phyloP scores from a whole-genome alignment of 1,140 invertebrate genomes.

The Drosophila pachea region DNA sequence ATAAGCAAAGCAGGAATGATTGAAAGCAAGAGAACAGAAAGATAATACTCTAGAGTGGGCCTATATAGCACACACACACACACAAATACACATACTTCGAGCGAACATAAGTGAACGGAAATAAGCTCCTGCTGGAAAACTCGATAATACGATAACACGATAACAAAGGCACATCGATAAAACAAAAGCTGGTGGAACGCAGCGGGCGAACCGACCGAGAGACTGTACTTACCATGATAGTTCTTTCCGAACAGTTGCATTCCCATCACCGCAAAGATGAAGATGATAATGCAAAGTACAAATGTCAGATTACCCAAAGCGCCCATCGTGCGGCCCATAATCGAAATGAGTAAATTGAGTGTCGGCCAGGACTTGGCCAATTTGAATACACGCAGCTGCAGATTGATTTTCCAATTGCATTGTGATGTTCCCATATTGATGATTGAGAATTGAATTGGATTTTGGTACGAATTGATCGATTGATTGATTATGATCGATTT shows the following conservation, averaged over 20 bases:
- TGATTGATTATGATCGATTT: constrained; percentile 23
- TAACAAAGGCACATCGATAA: constrained; percentile 41
- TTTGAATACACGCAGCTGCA: constrained; percentile 97
- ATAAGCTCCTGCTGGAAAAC: background rate
- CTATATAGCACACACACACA: background rate
- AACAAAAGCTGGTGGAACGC: background rate
- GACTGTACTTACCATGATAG: constrained; percentile 86
- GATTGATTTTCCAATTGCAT: constrained; percentile 42
- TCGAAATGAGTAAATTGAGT: constrained; percentile 96
- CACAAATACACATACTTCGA: background rate
- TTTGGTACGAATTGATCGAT: constrained; percentile 15
- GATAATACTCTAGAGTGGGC: background rate
- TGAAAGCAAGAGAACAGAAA: background rate
- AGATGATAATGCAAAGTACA: constrained; percentile 97
- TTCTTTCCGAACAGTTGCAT: constrained; percentile 97
- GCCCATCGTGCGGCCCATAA: constrained; percentile 97
- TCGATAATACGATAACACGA: constrained; percentile 6
- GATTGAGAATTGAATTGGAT: constrained; percentile 3
- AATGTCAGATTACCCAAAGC: constrained; percentile 97
- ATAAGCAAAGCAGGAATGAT: background rate
- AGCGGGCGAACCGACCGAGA: background rate
- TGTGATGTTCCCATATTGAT: no score
- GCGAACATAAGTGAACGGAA: background rate
- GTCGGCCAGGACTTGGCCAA: constrained; percentile 98
- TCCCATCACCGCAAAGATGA: constrained; percentile 98